phyloP scores from a whole-genome alignment of 64 coral and sea anemone species.

The Montipora foliosa region DNA sequence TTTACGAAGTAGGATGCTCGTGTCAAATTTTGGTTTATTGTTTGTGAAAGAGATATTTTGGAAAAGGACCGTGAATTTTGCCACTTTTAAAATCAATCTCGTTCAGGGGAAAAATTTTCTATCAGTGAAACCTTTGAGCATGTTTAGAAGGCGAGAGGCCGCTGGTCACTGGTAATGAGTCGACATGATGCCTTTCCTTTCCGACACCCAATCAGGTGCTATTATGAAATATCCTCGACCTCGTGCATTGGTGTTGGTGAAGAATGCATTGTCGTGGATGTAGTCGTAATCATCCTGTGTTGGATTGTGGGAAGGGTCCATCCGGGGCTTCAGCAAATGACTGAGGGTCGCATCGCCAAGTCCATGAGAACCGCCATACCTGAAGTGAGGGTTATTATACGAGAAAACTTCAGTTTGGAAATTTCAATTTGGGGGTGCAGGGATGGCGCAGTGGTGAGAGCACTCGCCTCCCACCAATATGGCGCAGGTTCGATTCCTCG shows the following conservation, averaged over 20 bases:
- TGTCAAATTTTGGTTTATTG: neutral
- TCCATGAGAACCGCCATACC: slow-evolving; percentile 23
- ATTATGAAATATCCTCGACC: slow-evolving; percentile 93
- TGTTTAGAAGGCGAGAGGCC: neutral
- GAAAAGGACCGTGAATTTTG: no score
- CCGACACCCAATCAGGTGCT: slow-evolving; percentile 92
- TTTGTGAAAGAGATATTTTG: no score
- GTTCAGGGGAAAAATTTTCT: neutral
- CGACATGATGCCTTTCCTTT: slow-evolving; percentile 77
- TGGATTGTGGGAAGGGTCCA: slow-evolving; percentile 53
- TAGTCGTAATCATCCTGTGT: slow-evolving; percentile 79
- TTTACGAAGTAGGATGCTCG: no score
- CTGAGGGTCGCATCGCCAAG: slow-evolving; percentile 76
- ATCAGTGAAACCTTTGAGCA: neutral
- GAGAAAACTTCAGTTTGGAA: neutral
- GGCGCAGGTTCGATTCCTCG: no score
- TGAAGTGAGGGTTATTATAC: neutral
- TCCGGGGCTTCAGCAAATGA: slow-evolving; percentile 78
- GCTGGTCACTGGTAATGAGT: slow-evolving; percentile 64
- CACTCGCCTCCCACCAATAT: no score
- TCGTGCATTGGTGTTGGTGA: slow-evolving; percentile 74
- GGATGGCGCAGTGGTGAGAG: no score
- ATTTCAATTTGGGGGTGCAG: no score
- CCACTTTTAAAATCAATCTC: no score
- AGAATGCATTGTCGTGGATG: slow-evolving; percentile 86